A percentile compares a stretch with the other conserved stretches of the same genome.
These are phyloP conservation scores for Morpho helenor DNA, from an alignment of 2,888 invertebrate species.

Conservation along the genomic window DNA sequence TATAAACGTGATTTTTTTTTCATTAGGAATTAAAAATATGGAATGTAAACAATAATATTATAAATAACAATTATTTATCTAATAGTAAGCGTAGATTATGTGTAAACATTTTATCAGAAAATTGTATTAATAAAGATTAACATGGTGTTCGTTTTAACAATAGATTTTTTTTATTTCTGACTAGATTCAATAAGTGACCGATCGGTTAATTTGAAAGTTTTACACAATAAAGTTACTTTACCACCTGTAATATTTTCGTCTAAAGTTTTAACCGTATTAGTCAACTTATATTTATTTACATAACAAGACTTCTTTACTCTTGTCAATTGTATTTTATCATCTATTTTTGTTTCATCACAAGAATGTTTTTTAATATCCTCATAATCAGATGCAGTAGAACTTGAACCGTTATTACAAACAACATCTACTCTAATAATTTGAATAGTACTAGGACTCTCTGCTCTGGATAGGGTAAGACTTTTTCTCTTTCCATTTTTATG, in stretches of 20 bases:
- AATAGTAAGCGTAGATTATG: too few species aligned
- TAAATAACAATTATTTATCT: too few species aligned
- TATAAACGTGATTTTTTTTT: too few species aligned
- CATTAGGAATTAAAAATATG: too few species aligned
- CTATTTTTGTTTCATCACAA: conserved; percentile 16
- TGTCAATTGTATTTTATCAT: conserved; percentile 31
- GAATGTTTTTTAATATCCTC: conserved; percentile 41
- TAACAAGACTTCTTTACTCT: conserved; percentile 45
- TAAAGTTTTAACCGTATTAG: conserved; percentile 59
- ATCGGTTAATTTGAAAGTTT: conserved; percentile 62
- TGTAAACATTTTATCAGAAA: too few species aligned
- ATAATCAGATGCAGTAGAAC: conserved; percentile 41
- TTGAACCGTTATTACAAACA: conserved; percentile 53
- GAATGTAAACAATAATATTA: too few species aligned
- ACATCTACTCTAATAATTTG: conserved; percentile 74
- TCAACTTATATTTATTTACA: conserved; percentile 58
- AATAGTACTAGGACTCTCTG: conserved; percentile 68
- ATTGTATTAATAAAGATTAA: too few species aligned
- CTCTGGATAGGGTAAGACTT: conserved; percentile 66
- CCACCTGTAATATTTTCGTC: conserved; percentile 60
- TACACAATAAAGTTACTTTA: conserved; percentile 69
- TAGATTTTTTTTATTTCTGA: too few species aligned
- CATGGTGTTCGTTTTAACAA: too few species aligned
- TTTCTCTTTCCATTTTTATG: conserved; percentile 58
- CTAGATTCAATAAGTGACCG: conserved; percentile 30